These are phyloP conservation scores for Acrocephalus arundinaceus DNA, from an alignment of 2,113 vertebrate species.

Conservation along the genomic window DNA sequence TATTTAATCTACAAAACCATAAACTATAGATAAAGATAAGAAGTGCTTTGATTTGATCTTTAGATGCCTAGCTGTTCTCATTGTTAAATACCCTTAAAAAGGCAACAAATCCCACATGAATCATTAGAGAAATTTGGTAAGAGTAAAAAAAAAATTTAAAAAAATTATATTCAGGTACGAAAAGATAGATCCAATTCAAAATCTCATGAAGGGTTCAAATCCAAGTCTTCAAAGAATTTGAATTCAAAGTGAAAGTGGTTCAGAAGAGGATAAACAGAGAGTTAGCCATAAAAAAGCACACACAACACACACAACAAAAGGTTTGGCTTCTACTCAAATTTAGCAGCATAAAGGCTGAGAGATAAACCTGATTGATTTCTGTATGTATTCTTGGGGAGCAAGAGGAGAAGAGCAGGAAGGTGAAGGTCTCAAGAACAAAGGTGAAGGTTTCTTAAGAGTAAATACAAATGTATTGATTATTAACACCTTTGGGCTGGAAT, in stretches of 20 bases:
- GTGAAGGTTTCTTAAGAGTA: neutral
- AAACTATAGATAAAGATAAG: neutral
- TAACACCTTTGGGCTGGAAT: neutral
- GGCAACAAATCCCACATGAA: neutral
- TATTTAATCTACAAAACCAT: neutral
- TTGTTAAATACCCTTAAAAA: neutral
- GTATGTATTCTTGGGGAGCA: neutral
- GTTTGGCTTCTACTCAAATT: neutral
- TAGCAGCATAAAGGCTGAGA: neutral
- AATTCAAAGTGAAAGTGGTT: neutral
- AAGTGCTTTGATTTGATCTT: neutral
- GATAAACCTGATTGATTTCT: neutral
- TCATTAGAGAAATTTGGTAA: neutral
- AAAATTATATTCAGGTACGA: neutral
- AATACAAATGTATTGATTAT: neutral
- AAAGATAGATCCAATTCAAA: neutral
- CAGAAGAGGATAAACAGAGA: neutral
- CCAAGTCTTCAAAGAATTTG: neutral
- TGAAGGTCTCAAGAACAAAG: neutral
- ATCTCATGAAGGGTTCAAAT: neutral
- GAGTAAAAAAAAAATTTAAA: neutral
- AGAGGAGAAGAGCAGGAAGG: neutral
- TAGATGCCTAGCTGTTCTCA: neutral
- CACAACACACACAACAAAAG: accelerated
- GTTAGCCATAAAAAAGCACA: neutral